Conservation (phyloP, 2,797 vertebrate genomes). For the Betta splendens region DNA sequence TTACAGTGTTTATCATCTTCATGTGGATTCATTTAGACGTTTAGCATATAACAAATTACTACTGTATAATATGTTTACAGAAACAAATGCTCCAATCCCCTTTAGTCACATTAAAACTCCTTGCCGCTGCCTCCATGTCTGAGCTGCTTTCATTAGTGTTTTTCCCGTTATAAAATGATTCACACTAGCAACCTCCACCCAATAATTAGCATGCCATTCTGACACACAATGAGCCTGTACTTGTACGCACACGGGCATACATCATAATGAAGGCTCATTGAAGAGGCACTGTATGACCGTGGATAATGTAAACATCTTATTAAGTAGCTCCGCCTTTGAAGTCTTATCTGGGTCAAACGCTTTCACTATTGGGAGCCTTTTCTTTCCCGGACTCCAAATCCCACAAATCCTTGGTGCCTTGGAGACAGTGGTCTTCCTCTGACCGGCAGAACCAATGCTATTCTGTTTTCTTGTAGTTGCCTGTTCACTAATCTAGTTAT, state of each 20-base stretch:
- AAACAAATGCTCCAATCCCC: no score
- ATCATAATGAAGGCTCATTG: constrained; percentile 61
- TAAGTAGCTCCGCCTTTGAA: constrained; percentile 82
- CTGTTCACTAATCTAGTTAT: constrained; percentile 67
- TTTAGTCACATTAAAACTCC: not conserved
- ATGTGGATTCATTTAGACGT: no score
- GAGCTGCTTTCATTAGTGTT: constrained; percentile 21
- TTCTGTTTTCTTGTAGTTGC: constrained; percentile 66
- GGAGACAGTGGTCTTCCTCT: constrained; percentile 56
- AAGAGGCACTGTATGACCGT: constrained; percentile 69
- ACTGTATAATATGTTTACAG: no score
- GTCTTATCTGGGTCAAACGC: constrained; percentile 77
- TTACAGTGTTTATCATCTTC: not conserved
- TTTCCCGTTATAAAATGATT: constrained; percentile 35
- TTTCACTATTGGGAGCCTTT: constrained; percentile 68
- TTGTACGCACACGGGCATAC: constrained; percentile 28
- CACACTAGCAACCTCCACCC: constrained; percentile 24
- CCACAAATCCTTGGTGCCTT: constrained; percentile 72
- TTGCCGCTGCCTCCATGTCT: not conserved
- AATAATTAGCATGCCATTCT: constrained; percentile 49
- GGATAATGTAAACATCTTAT: constrained; percentile 83
- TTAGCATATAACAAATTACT: no score
- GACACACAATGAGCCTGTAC: constrained; percentile 37
- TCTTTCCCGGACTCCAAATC: constrained; percentile 73
- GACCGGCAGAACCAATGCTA: constrained; percentile 59